phyloP scores from a whole-genome alignment of 2,113 vertebrate species.

The Vanacampus margaritifer region DNA sequence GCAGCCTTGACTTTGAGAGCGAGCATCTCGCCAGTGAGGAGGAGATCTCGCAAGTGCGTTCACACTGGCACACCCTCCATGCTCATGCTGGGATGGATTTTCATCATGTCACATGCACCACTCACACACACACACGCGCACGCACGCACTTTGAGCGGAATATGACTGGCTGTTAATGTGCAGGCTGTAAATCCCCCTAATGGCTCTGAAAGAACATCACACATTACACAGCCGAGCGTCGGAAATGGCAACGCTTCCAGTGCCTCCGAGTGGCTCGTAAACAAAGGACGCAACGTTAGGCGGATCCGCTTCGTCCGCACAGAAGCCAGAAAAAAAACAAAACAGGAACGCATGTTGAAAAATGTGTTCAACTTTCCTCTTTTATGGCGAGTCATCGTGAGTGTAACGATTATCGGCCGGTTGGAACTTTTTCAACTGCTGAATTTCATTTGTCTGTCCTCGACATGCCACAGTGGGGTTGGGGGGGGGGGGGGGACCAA shows the following conservation, averaged over 20 bases:
- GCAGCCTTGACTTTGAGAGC: conserved; percentile 70
- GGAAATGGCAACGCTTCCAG: not conserved
- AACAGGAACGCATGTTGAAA: too few relatives aligned
- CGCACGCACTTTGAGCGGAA: conserved; percentile 11
- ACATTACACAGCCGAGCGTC: not conserved
- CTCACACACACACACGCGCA: conserved; percentile 17
- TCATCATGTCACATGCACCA: conserved; percentile 14
- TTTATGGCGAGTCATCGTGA: too few relatives aligned
- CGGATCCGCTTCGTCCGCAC: not conserved
- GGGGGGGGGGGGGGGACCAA: too few relatives aligned
- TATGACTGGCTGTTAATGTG: conserved; percentile 22
- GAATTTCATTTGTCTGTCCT: too few relatives aligned
- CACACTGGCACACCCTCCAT: conserved; percentile 31
- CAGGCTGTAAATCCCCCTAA: not conserved
- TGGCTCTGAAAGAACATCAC: conserved; percentile 9
- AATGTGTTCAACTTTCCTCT: too few relatives aligned
- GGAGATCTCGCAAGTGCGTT: conserved; percentile 57
- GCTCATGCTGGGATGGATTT: conserved; percentile 27
- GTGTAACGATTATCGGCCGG: too few relatives aligned
- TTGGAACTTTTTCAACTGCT: too few relatives aligned
- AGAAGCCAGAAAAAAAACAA: too few relatives aligned
- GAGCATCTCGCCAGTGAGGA: not conserved
- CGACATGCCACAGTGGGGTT: too few relatives aligned
- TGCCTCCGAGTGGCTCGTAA: not conserved
- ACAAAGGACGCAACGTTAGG: not conserved